Percentiles rank a stretch among this genome's conserved stretches.
Evolutionary conservation across 2,888 invertebrate species (phyloP).

Genomic region (Margaritifera margaritifera): DNA sequence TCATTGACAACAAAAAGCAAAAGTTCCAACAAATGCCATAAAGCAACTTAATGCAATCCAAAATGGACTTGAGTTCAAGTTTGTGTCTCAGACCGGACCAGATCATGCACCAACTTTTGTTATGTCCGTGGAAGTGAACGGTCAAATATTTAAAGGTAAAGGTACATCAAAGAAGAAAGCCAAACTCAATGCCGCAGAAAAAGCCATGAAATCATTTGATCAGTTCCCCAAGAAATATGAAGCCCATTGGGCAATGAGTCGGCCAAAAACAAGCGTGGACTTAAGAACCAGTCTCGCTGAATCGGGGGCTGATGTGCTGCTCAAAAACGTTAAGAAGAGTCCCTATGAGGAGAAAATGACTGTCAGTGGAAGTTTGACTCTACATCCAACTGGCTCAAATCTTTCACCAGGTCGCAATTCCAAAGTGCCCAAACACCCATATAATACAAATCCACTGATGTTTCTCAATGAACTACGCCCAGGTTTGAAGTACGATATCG

Average conservation of each 20-base stretch:
- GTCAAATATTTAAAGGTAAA: conserved; percentile 78
- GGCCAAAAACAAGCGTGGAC: conserved; percentile 71
- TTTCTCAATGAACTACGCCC: conserved; percentile 89
- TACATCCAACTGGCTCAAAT: background rate
- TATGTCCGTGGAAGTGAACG: conserved; percentile 81
- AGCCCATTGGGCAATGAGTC: conserved; percentile 72
- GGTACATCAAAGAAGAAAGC: conserved; percentile 82
- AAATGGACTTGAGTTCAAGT: conserved; percentile 83
- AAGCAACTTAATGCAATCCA: conserved; percentile 85
- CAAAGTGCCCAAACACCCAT: conserved; percentile 50
- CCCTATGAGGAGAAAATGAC: background rate
- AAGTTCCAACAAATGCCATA: conserved; percentile 61
- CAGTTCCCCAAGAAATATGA: conserved; percentile 75
- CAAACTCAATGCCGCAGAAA: conserved; percentile 78
- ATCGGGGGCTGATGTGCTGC: conserved; percentile 41
- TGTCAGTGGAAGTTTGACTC: too few relatives aligned
- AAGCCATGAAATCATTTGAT: conserved; percentile 61
- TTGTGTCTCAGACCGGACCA: conserved; percentile 86
- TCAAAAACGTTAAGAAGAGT: conserved; percentile 61
- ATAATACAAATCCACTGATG: conserved; percentile 84
- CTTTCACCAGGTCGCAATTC: conserved; percentile 21
- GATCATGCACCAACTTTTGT: conserved; percentile 91
- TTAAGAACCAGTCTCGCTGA: conserved; percentile 69
- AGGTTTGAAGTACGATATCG: conserved; percentile 77
- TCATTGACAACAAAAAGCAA: conserved; percentile 40